Evolutionary conservation across 1,140 invertebrate genomes (phyloP).

Genomic region (Lanistes nyassanus): DNA sequence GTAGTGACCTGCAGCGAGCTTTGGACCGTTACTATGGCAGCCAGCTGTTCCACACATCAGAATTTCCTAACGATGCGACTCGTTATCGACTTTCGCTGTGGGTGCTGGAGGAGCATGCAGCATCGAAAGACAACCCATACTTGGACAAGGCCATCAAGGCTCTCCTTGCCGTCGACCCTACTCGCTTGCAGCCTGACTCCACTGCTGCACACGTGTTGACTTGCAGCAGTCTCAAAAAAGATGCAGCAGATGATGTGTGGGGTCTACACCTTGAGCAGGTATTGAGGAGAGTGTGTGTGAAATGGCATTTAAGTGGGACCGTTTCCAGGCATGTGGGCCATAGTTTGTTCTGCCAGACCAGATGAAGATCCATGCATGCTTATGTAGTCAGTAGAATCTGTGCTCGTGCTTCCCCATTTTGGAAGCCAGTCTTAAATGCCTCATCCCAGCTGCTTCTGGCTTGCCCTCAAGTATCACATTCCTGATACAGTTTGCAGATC

Average conservation of each 20-base stretch:
- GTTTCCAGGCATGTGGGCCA: no score
- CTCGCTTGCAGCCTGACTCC: slow-evolving; percentile 10
- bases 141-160: slow-evolving; percentile 30
- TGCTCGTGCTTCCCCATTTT: no score
- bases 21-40: slow-evolving; percentile 78
- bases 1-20: slow-evolving; percentile 78
- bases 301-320: no score
- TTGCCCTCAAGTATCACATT: no score
- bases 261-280: slow-evolving; percentile 57
- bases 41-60: slow-evolving; percentile 76
- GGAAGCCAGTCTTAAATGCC: no score
- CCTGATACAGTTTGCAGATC: no score
- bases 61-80: slow-evolving; percentile 76
- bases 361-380: no score
- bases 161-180: slow-evolving; percentile 10
- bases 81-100: slow-evolving; percentile 23
- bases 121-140: slow-evolving; percentile 33
- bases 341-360: no score
- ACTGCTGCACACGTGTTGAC: slow-evolving; percentile 74
- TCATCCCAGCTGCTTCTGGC: no score
- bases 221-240: slow-evolving; percentile 72
- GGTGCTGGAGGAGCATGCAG: slow-evolving; percentile 26
- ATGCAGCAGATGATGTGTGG: slow-evolving; percentile 82
- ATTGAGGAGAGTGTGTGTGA: neutral
- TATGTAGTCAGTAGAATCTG: no score